A percentile compares a stretch with the other conserved stretches of the same genome.
phyloP scores from a whole-genome alignment of 2,113 vertebrate species.

The Pipra filicauda region DNA sequence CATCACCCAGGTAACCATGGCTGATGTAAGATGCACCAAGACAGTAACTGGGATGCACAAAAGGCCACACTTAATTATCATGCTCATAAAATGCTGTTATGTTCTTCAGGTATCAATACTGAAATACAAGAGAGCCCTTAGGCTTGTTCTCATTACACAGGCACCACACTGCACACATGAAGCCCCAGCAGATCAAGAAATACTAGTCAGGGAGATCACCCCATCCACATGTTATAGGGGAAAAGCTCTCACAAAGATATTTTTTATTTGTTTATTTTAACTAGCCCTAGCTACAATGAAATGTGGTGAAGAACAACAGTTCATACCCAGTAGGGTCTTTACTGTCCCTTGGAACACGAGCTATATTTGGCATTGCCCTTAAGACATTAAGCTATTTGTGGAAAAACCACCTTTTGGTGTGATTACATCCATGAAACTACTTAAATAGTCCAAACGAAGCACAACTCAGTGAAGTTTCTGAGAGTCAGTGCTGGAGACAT shows the following conservation, averaged over 20 bases:
- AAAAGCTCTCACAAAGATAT: background rate
- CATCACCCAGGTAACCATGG: background rate
- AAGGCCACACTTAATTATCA: background rate
- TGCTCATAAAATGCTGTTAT: background rate
- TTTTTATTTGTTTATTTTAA: background rate
- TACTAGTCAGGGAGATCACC: background rate
- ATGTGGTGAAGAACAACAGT: background rate
- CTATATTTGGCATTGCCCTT: background rate
- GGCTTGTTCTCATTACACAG: background rate
- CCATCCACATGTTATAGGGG: background rate
- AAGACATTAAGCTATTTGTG: background rate
- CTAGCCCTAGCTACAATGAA: background rate
- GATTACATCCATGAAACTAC: background rate
- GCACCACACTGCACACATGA: background rate
- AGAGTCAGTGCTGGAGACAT: background rate
- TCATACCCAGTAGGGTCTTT: background rate
- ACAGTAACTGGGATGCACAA: background rate
- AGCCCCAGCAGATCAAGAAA: constrained; percentile 30
- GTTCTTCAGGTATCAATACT: background rate
- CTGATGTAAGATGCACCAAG: background rate
- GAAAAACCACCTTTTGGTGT: background rate
- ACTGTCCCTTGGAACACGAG: background rate
- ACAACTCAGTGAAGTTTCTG: background rate
- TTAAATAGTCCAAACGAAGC: background rate
- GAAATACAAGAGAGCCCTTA: background rate